These are phyloP conservation scores for Drosophila repleta DNA, from an alignment of 1,140 invertebrate species.

Conservation along the genomic window DNA sequence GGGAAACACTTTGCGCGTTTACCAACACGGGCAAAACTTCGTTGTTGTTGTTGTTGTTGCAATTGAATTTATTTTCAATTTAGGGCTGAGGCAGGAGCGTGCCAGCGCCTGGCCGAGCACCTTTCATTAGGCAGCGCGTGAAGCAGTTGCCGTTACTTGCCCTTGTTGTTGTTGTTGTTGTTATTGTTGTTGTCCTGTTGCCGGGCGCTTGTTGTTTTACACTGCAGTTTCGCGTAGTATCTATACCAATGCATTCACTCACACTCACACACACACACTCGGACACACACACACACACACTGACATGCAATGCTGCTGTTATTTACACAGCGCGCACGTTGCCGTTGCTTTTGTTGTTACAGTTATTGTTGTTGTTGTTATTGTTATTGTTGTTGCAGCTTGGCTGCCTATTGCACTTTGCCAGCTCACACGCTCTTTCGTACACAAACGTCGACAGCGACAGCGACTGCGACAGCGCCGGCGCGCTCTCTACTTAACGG, in stretches of 20 bases:
- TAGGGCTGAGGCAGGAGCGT: conserved; percentile 25
- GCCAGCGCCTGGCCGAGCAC: conserved; percentile 38
- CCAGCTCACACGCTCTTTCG: conserved; percentile 50
- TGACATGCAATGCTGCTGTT: conserved; percentile 26
- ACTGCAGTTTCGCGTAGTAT: conserved; percentile 48
- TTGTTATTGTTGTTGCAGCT: conserved; percentile 32
- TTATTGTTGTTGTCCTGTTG: conserved; percentile 40
- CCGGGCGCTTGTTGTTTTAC: conserved; percentile 53
- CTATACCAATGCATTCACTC: conserved; percentile 26
- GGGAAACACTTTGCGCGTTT: conserved; percentile 37
- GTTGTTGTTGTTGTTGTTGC: conserved; percentile 55
- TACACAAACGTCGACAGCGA: conserved; percentile 57
- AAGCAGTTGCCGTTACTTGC: conserved; percentile 34
- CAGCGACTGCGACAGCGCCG: conserved; percentile 46
- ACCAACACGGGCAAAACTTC: conserved; percentile 23
- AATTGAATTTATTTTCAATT: conserved; percentile 82
- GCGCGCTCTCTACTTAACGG: conserved; percentile 34
- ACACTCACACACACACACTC: conserved; percentile 6
- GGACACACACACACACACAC: conserved; percentile 5
- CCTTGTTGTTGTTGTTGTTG: conserved; percentile 19
- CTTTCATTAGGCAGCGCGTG: conserved; percentile 64
- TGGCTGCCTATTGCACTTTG: conserved; percentile 63
- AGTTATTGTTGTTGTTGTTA: conserved; percentile 25
- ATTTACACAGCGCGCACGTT: conserved; percentile 74
- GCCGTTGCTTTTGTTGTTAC: conserved; percentile 54